Evolutionary conservation across 2,888 invertebrate genomes (phyloP), one percentile per base, ranked within the genome.

Genomic region (Ophion obscuratus): DNA sequence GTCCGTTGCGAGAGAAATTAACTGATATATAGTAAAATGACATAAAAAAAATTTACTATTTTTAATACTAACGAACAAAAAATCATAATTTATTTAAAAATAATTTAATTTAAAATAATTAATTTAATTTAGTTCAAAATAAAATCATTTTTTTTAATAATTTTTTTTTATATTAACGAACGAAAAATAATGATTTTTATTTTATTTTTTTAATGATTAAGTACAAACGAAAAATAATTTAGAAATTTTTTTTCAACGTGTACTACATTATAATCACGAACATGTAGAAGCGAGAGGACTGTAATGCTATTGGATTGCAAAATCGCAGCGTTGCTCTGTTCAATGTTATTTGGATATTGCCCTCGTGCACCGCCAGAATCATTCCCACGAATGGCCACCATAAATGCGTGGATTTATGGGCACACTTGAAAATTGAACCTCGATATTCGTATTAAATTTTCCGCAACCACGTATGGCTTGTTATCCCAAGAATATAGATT

Each of bases 341-440:
- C 86, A 87, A 86, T 88, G 84, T 84, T 85, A 87, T 88, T 88
- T 84, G 76, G 68, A 76, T 86, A 87, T 81, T 86, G 74, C 80
- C 17, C 24, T 6, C 20, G 83, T 47, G 47, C 83, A 77, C 80
- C 67, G 62, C 31, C 78, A 70, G 68, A 84, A 86, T 88, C 85
- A 87, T 73, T 83, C 82, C 77, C 68, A 27, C 68, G 82, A 87
- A 88, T 85, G 83, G 85, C 14, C 47, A 47, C 10, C 47, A 85
- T 84, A 81, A 67, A 24, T 57, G 20, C 77, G 2, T n/a, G n/a
- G n/a, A 31, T 59, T 59, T 27, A 47, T 53, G 4, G 2, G 24
- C 9, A 14, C 5, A 31, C 11, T 11, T 40, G n/a, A 7, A 9
- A 36, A 40, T 9, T 27, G 31, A 59, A 3, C 6, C 27, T 14